Evolutionary conservation across 53 echinoderm and acorn worm species (phyloP), one percentile per base, ranked within the genome.

Genomic region (Temnopleurus reevesii): DNA sequence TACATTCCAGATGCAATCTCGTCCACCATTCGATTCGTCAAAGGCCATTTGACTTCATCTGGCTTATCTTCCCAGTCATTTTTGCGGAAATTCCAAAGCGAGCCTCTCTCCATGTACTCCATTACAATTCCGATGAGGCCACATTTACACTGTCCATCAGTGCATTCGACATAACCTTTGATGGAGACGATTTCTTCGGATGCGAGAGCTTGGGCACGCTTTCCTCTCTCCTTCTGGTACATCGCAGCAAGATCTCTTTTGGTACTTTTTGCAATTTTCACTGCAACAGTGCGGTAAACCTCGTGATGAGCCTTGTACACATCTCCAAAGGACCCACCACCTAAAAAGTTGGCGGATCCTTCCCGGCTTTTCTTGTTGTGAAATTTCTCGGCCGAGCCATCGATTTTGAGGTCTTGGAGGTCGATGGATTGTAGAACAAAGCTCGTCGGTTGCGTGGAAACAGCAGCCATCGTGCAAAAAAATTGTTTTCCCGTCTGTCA

Each of bases 301-400:
- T 9, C 7, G 26, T 79, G 79, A 5, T 8, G 1, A 30, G 49
- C 79, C 15, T 30, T 46, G 51, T 5, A 79, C 12, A 79, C 79
- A 2, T 79, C 49, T 24, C 79, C 79, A 79, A 79, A 79, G 43
- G 79, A 79, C 46, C 79, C 79, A 46, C 79, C 79, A 47, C 79
- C 79, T 12, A 79, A 30, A 49, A 26, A 23, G 46, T 21, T 46
- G 15, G 4, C 17, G n/a, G 26, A 25, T 28, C 13, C 15, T 3
- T 79, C 47, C 17, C 47, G 45, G 36, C 13, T 28, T 79, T 79
- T 30, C 47, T 30, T 79, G 26, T 49, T 23, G 46, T 49, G 79
- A 17, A 79, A 49, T n/a, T n/a, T n/a, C n/a, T n/a, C n/a, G n/a
- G n/a, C n/a, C n/a, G n/a, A n/a, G n/a, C n/a, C n/a, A n/a, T n/a